Percentiles rank a stretch among this genome's conserved stretches.
phyloP scores from a whole-genome alignment of 2,113 vertebrate species.

The Nothocercus julius region DNA sequence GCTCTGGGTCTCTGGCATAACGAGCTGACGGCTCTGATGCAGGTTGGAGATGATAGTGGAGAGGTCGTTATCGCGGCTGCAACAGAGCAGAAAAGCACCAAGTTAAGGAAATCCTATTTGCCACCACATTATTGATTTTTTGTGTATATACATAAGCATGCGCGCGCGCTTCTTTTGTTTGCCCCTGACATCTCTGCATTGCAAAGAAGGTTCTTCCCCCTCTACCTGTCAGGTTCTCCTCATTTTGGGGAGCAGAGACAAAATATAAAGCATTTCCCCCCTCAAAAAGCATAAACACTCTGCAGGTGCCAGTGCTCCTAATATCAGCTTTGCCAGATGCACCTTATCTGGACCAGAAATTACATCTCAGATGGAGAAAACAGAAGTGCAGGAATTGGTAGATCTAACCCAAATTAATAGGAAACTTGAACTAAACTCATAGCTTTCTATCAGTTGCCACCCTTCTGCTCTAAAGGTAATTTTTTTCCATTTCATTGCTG shows the following conservation, averaged over 20 bases:
- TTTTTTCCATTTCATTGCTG: constrained; percentile 40
- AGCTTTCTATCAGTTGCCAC: constrained; percentile 49
- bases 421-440: constrained; percentile 49
- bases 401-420: constrained; percentile 6
- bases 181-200: background rate
- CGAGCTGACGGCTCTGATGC: constrained; percentile 92
- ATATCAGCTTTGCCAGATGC: constrained; percentile 42
- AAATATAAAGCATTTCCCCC: background rate
- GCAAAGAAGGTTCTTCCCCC: background rate
- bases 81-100: constrained; percentile 44
- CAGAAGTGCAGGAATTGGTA: constrained; percentile 35
- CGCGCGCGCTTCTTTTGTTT: background rate
- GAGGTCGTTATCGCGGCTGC: constrained; percentile 93
- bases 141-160: background rate
- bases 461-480: background rate
- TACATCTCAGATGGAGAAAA: constrained; percentile 48
- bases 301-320: constrained; percentile 54
- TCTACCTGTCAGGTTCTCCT: background rate
- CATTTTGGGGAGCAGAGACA: background rate
- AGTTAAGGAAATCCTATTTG: constrained; percentile 20
- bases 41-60: constrained; percentile 94
- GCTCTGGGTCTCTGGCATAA: constrained; percentile 92
- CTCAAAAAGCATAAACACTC: background rate
- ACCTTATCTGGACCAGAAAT: constrained; percentile 60
- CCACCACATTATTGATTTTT: background rate